phyloP scores from a whole-genome alignment of 2,113 vertebrate species.

The Phrynosoma blainvillii region DNA sequence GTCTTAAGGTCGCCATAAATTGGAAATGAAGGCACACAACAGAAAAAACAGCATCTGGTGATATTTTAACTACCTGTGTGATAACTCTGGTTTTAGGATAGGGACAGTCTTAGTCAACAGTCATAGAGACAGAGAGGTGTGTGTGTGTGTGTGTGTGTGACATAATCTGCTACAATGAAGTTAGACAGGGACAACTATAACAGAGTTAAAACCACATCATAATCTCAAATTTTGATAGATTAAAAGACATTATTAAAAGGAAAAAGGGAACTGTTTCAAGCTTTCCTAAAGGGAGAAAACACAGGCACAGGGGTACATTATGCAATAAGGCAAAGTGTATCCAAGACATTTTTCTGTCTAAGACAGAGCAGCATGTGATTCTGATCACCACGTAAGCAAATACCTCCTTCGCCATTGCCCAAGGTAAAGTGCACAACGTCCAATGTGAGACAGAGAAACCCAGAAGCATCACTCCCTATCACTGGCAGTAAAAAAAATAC shows the following conservation, averaged over 20 bases:
- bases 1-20: too few relatives aligned
- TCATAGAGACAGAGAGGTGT: neutral
- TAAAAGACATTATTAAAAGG: neutral
- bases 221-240: neutral
- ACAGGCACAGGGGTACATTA: neutral
- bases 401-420: too few relatives aligned
- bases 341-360: too few relatives aligned
- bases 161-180: neutral
- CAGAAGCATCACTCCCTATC: too few relatives aligned
- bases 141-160: neutral
- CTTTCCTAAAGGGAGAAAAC: neutral
- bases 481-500: too few relatives aligned
- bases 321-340: neutral
- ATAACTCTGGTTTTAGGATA: neutral
- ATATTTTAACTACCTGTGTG: neutral
- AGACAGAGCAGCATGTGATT: too few relatives aligned
- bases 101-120: too few relatives aligned
- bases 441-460: too few relatives aligned
- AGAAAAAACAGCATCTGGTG: neutral
- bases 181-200: neutral
- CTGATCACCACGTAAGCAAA: too few relatives aligned
- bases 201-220: neutral
- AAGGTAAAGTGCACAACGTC: too few relatives aligned
- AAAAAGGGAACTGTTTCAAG: neutral
- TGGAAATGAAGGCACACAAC: neutral